These are phyloP conservation scores for Cervus canadensis DNA, from an alignment of 2,113 vertebrate genomes.

Conservation along the genomic window DNA sequence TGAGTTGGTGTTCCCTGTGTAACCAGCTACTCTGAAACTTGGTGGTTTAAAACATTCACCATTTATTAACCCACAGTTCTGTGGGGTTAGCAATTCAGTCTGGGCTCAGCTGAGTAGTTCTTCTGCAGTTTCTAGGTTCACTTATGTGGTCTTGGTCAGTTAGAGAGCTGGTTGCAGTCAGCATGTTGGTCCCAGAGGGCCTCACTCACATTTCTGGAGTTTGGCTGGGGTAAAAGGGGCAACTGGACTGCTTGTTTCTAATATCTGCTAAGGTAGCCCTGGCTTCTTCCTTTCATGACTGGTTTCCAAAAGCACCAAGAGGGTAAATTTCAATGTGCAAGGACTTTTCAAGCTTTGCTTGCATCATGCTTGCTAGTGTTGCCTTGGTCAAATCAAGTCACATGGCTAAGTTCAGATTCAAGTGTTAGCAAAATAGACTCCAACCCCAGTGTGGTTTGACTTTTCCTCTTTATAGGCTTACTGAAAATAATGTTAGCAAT, in stretches of 20 bases:
- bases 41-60: background rate
- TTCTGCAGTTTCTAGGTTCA: background rate
- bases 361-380: background rate
- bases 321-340: background rate
- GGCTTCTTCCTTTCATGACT: background rate
- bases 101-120: background rate
- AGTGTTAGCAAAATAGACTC: background rate
- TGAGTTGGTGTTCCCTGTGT: background rate
- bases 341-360: background rate
- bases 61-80: background rate
- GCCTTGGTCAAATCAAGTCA: background rate
- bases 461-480: background rate
- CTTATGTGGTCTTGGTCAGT: background rate
- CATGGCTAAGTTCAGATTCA: background rate
- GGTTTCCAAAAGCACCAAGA: background rate
- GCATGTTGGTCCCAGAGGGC: background rate
- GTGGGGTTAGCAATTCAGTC: background rate
- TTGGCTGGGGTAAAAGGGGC: background rate
- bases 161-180: background rate
- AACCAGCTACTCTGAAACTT: background rate
- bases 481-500: background rate
- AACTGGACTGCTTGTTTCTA: background rate
- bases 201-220: background rate
- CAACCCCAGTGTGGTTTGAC: background rate
- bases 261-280: background rate